Evolutionary conservation across 1,140 invertebrate species (phyloP).

Genomic region (Neelides sp.): DNA sequence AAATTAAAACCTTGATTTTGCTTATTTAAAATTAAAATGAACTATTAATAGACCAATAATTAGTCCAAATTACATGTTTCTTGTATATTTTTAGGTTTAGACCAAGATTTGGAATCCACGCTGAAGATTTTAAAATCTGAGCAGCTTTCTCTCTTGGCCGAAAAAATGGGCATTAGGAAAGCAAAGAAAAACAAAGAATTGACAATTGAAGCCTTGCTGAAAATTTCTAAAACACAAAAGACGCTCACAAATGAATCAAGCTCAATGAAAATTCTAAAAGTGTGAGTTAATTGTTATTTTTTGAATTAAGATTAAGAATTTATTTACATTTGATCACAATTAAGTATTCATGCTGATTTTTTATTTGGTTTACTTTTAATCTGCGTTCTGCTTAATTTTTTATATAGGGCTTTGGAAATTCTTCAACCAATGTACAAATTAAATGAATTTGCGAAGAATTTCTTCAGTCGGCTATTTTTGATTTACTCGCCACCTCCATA

Average conservation of each 20-base stretch:
- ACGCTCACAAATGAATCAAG: constrained; percentile 32
- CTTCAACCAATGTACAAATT: constrained; percentile 37
- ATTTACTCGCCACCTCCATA: constrained; percentile 38
- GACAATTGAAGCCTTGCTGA: constrained; percentile 30
- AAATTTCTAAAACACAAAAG: constrained; percentile 33
- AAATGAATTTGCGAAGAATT: constrained; percentile 30
- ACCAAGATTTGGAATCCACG: neutral
- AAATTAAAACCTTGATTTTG: constrained; percentile 34
- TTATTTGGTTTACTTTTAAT: neutral
- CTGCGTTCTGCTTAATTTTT: neutral
- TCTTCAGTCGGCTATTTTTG: constrained; percentile 39
- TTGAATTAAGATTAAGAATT: constrained; percentile 17
- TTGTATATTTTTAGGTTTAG: neutral
- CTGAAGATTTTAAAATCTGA: constrained; percentile 20
- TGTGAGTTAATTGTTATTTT: constrained; percentile 15
- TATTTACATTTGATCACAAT: constrained; percentile 11
- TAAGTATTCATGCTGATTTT: constrained; percentile 28
- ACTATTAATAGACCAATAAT: constrained; percentile 33
- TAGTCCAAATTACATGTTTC: constrained; percentile 34
- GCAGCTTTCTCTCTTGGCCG: constrained; percentile 6
- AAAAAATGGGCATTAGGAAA: constrained; percentile 30
- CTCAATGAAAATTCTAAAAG: constrained; percentile 29
- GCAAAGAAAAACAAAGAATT: constrained; percentile 31
- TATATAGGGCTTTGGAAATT: constrained; percentile 31
- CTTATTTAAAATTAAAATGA: constrained; percentile 32